Conservation (phyloP, 2,888 invertebrate genomes). For the Phortica okadai region DNA sequence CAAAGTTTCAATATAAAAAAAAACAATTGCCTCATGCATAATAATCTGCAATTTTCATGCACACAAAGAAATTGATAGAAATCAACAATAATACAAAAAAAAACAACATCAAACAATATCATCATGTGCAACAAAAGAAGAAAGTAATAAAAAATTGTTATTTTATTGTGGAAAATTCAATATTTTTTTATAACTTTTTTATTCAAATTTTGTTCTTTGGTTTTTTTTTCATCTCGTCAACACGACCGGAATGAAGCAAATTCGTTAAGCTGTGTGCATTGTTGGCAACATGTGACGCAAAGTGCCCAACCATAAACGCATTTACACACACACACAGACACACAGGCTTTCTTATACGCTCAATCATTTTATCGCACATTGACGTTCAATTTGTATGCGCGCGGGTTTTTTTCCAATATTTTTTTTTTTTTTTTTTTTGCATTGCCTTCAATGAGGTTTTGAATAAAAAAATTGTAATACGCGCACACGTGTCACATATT, state of each 20-base stretch:
- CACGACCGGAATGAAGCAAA: neutral
- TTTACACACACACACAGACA: neutral
- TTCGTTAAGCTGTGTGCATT: neutral
- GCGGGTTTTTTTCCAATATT: neutral
- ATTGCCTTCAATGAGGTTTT: neutral
- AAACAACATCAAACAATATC: neutral
- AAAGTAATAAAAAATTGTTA: conserved; percentile 24
- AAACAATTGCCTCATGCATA: neutral
- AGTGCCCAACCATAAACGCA: neutral
- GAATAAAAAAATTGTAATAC: neutral
- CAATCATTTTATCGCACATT: neutral
- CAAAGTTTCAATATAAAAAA: neutral
- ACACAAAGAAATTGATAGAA: conserved; percentile 1
- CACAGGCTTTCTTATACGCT: neutral
- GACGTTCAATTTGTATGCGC: neutral
- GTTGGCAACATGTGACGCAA: conserved; percentile 12
- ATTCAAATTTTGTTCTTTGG: neutral
- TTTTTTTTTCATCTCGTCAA: neutral
- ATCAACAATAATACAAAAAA: neutral
- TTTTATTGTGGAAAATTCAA: conserved; percentile 14
- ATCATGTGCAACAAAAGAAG: neutral
- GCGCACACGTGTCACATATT: neutral
- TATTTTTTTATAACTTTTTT: neutral
- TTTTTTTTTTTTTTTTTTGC: neutral
- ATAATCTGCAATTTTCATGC: conserved; percentile 19